phyloP scores from a whole-genome alignment of 2,797 vertebrate species.

The Peromyscus aztecus region DNA sequence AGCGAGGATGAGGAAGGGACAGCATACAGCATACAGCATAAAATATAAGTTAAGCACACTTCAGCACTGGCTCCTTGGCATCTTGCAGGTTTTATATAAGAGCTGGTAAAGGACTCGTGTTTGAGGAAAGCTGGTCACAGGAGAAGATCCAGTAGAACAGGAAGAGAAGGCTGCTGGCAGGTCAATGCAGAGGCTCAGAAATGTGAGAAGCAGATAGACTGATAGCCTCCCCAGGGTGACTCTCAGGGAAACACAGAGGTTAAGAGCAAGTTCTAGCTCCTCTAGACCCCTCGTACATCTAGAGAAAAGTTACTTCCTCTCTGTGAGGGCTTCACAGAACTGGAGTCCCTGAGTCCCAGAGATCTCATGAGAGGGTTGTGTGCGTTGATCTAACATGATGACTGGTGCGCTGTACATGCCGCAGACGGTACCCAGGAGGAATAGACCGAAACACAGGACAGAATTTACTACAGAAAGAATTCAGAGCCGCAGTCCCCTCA shows the following conservation, averaged over 20 bases:
- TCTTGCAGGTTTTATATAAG: not conserved
- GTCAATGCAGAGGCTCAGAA: rapidly evolving
- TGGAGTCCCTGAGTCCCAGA: rapidly evolving
- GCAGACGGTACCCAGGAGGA: rapidly evolving
- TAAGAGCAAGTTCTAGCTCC: not conserved
- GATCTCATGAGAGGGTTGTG: not conserved
- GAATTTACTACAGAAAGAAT: not conserved
- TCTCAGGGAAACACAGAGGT: not conserved
- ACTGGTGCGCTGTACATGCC: rapidly evolving
- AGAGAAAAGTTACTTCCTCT: not conserved
- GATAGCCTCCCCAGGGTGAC: too few species aligned
- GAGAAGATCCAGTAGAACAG: not conserved
- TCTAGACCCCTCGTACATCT: rapidly evolving
- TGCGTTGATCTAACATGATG: rapidly evolving
- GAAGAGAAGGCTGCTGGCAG: too few species aligned
- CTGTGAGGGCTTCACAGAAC: too few species aligned
- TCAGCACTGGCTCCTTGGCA: too few species aligned
- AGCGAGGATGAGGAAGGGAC: not conserved
- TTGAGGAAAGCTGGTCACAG: not conserved
- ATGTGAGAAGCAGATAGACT: not conserved
- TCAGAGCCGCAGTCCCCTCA: rapidly evolving
- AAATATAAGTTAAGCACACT: not conserved
- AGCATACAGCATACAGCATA: not conserved
- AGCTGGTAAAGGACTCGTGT: not conserved
- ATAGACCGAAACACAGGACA: not conserved